Percentiles rank a stretch among this genome's conserved stretches.
These are phyloP conservation scores for Porites evermanni DNA, from an alignment of 92 coral and sea anemone genomes.

Conservation along the genomic window DNA sequence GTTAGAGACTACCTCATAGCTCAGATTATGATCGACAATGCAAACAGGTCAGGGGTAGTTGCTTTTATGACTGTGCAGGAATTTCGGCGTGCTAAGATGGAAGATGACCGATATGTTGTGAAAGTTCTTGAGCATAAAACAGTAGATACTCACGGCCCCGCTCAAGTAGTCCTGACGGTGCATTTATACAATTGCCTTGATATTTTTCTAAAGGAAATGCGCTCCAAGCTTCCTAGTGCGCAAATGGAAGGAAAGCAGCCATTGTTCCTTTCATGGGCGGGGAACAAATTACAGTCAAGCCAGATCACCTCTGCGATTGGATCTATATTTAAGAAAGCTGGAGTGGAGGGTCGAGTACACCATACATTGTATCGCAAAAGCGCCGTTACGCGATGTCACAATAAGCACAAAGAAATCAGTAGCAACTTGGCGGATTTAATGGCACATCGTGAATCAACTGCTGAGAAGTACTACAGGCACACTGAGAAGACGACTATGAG, in stretches of 20 bases:
- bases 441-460: slow-evolving; percentile 70
- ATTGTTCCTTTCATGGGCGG: slow-evolving; percentile 66
- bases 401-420: slow-evolving; percentile 41
- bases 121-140: slow-evolving; percentile 62
- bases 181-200: slow-evolving; percentile 48
- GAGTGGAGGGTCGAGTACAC: slow-evolving; percentile 43
- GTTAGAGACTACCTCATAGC: slow-evolving; percentile 49
- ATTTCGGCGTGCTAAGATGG: slow-evolving; percentile 50
- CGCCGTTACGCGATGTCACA: slow-evolving; percentile 57
- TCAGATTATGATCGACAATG: slow-evolving; percentile 68
- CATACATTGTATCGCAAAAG: slow-evolving; percentile 59
- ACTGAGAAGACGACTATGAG: slow-evolving; percentile 35
- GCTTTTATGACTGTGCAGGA: slow-evolving; percentile 72
- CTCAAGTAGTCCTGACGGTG: slow-evolving; percentile 33
- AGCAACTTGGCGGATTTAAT: slow-evolving; percentile 63
- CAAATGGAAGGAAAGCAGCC: slow-evolving; percentile 9
- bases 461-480: slow-evolving; percentile 46
- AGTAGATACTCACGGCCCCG: slow-evolving; percentile 66
- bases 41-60: slow-evolving; percentile 71
- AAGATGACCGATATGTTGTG: slow-evolving; percentile 49
- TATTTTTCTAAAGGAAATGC: slow-evolving; percentile 46
- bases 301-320: slow-evolving; percentile 48
- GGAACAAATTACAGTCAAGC: slow-evolving; percentile 42
- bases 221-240: slow-evolving; percentile 40
- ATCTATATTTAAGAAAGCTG: slow-evolving; percentile 63